These are phyloP conservation scores for Limnothrissa miodon DNA, from an alignment of 2,113 vertebrate genomes.

Conservation along the genomic window DNA sequence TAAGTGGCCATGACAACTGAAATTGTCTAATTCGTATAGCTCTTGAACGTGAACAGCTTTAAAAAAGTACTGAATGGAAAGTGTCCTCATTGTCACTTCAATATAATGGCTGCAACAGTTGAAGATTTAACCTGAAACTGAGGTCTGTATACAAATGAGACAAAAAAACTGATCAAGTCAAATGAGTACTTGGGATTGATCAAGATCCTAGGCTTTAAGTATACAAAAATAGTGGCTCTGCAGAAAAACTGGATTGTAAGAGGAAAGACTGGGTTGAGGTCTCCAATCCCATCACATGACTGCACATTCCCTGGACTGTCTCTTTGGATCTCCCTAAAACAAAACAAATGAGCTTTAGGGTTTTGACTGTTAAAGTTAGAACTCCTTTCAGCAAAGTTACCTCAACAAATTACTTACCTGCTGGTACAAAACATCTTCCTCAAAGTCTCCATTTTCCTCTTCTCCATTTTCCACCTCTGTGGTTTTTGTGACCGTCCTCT, in stretches of 20 bases:
- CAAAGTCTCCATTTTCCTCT: conserved; percentile 84
- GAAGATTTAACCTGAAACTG: conserved; percentile 43
- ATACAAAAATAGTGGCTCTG: conserved; percentile 81
- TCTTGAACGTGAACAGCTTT: neutral
- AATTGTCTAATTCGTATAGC: neutral
- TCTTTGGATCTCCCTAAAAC: conserved; percentile 82
- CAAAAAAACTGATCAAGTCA: conserved; percentile 44
- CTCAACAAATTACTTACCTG: conserved; percentile 71
- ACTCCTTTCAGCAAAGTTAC: neutral
- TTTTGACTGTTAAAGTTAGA: neutral
- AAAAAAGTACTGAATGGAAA: conserved; percentile 1
- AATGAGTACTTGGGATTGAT: conserved; percentile 49
- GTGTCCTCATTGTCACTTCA: neutral
- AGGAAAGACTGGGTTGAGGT: conserved; percentile 40
- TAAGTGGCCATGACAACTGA: neutral
- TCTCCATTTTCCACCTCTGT: conserved; percentile 68
- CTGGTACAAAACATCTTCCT: conserved; percentile 82
- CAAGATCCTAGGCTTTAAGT: conserved; percentile 61
- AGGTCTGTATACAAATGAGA: conserved; percentile 55
- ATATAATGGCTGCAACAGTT: conserved; percentile 26
- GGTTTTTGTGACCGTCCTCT: conserved; percentile 76
- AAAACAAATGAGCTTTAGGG: neutral
- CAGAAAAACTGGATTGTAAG: conserved; percentile 45
- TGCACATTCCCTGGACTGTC: conserved; percentile 83
- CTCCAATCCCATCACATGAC: conserved; percentile 82